Percentiles rank a stretch among this genome's conserved stretches.
Evolutionary conservation across 2,888 invertebrate genomes (phyloP).

Genomic region (Anoncus sp.): DNA sequence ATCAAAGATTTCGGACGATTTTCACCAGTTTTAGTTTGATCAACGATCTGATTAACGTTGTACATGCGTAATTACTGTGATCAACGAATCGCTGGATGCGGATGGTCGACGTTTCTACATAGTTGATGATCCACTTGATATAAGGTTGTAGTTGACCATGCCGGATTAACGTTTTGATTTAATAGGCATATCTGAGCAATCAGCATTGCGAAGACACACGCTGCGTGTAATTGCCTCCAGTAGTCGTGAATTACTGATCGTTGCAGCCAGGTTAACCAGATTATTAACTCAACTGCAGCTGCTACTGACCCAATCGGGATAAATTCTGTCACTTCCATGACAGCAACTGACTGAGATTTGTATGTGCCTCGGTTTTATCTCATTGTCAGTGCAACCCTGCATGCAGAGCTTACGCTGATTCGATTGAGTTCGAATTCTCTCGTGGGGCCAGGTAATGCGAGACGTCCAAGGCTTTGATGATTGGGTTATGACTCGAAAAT

Average conservation of each 20-base stretch:
- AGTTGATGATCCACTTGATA: no score
- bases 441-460: constrained; percentile 2
- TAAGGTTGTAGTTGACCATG: no score
- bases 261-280: not conserved
- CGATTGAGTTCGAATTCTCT: not conserved
- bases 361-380: not conserved
- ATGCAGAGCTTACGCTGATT: not conserved
- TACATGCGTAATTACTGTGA: no score
- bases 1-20: not conserved
- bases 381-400: constrained; percentile 1
- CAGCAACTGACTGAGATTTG: constrained; percentile 5
- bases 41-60: not conserved
- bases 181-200: not conserved
- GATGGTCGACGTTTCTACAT: not conserved
- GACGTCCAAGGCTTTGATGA: not conserved
- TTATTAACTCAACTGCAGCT: not conserved
- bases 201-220: not conserved
- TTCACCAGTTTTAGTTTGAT: not conserved
- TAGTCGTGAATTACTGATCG: not conserved
- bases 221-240: not conserved
- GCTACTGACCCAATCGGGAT: constrained; percentile 3
- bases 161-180: no score
- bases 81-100: no score
- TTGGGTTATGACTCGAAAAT: constrained; percentile 65
- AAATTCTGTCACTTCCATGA: constrained; percentile 2